Evolutionary conservation across 2,113 vertebrate species (phyloP).

Genomic region (Calonectris borealis): DNA sequence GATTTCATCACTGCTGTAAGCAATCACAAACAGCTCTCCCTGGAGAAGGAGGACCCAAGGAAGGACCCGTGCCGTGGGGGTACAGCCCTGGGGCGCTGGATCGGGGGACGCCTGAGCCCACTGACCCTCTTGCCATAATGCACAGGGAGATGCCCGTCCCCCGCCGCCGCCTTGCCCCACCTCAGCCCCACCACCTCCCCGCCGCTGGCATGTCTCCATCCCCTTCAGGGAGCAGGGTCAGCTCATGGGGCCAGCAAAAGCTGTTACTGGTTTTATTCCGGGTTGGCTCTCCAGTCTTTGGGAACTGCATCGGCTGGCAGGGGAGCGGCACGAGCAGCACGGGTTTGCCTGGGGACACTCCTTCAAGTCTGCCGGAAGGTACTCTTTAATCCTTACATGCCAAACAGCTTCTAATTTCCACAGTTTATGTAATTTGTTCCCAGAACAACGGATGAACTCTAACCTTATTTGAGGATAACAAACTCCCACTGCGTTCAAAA

Average conservation of each 20-base stretch:
- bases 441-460: neutral
- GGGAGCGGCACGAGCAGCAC: neutral
- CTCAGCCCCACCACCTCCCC: neutral
- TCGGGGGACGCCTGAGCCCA: fast-evolving
- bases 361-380: neutral
- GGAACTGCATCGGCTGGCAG: neutral
- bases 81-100: neutral
- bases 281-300: neutral
- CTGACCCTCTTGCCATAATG: fast-evolving
- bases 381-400: neutral
- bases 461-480: neutral
- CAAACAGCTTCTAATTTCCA: neutral
- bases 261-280: neutral
- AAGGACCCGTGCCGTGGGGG: neutral
- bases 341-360: neutral
- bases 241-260: neutral
- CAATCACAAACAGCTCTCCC: neutral
- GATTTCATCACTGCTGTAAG: neutral
- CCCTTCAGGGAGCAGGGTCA: neutral
- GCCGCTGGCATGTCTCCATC: neutral
- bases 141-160: neutral
- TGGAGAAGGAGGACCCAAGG: neutral
- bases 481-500: neutral
- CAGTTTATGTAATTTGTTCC: neutral
- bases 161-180: fast-evolving